Conservation (phyloP, 2,113 vertebrate species). For the Thinocorus orbignyianus region DNA sequence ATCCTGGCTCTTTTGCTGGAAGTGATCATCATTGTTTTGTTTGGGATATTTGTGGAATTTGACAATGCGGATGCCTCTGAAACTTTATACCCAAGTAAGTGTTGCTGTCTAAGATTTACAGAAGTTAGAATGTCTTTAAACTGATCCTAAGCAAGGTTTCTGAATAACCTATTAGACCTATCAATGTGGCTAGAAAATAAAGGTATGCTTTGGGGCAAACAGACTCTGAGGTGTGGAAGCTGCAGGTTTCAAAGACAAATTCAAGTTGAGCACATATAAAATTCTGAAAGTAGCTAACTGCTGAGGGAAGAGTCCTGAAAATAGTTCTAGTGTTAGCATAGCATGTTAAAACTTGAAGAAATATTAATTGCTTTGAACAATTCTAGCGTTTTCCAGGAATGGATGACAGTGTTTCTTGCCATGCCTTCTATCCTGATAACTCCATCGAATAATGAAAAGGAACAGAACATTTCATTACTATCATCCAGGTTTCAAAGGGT, state of each 20-base stretch:
- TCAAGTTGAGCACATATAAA: background rate
- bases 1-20: slow-evolving; percentile 83
- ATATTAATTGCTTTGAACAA: background rate
- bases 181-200: background rate
- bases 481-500: background rate
- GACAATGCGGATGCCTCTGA: fast-evolving
- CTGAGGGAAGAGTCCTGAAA: background rate
- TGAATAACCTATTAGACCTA: background rate
- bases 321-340: background rate
- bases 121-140: background rate
- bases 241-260: background rate
- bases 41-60: slow-evolving; percentile 83
- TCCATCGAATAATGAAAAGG: background rate
- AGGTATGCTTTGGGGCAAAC: background rate
- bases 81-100: slow-evolving; percentile 86
- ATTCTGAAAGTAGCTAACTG: background rate
- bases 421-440: background rate
- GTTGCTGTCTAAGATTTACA: background rate
- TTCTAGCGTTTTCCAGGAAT: background rate
- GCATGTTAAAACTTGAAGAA: background rate
- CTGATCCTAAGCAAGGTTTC: background rate
- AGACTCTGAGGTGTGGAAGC: background rate
- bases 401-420: background rate
- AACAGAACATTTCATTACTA: background rate
- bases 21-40: slow-evolving; percentile 83